Evolutionary conservation across 2,888 invertebrate species (phyloP), one percentile per base, ranked within the genome.

Genomic region (Gnatocerus cornutus): DNA sequence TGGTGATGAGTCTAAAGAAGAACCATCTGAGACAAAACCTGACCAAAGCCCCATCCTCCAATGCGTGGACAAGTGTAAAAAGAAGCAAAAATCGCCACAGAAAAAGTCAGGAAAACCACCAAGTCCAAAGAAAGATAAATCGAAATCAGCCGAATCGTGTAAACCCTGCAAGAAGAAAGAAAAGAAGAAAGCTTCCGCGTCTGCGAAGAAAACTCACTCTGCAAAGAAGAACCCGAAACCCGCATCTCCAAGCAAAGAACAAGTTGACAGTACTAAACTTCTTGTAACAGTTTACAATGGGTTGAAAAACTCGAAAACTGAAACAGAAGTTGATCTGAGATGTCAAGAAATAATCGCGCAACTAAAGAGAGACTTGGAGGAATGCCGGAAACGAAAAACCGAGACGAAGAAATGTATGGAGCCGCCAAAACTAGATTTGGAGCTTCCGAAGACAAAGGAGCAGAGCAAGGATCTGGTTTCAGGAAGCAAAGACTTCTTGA

Each of bases 151-250:
- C 9, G 33, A 64, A 16, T 30, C 56, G 8, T 65, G 65, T 12
- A 65, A 56, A 14, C 45, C 56, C 4, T 65, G 65, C 14, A 65
- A 55, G 12, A 64, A 64, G 43, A 64, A 53, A 50, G 48, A 9
- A 9, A 29, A 27, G 52, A 52, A 29, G 50, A 52, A 50, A 33
- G 45, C 10, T 2, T 12, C 41, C 7, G 41, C 6, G 1, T 3
- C 12, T 12, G 13, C 6, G 41, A 41, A 62, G 9, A 37, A 62
- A 50, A 5, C 30, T 3, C 29, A 27, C 10, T 7, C 13, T 1
- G 41, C 30, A 3, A 41, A 27, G n/a, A 39, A 33, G 10, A 30
- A 30, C 12, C 2, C 3, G 6, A 52, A 52, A 52, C 1, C 6
- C 5, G 12, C 12, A 4, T 7, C 9, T 37, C 6, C 41, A 41